phyloP scores from a whole-genome alignment of 2,888 invertebrate genomes.

The Pterostichus madidus region DNA sequence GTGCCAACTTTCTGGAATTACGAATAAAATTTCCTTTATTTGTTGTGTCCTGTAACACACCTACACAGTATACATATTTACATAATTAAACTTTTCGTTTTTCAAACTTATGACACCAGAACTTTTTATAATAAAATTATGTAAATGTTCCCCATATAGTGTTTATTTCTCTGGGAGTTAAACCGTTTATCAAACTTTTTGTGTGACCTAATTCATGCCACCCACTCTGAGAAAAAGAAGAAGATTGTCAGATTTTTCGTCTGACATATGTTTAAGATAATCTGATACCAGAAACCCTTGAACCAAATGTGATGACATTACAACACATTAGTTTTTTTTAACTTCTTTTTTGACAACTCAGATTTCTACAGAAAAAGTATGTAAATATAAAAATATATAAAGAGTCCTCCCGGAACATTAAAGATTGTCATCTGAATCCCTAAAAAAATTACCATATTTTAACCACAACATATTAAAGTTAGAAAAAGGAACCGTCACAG shows the following conservation, averaged over 20 bases:
- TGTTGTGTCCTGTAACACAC: neutral
- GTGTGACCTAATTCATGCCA: slow-evolving; percentile 36
- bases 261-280: slow-evolving; percentile 35
- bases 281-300: slow-evolving; percentile 32
- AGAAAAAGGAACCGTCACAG: neutral
- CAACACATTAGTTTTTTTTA: slow-evolving; percentile 41
- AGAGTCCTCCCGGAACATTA: neutral
- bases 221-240: slow-evolving; percentile 31
- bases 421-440: neutral
- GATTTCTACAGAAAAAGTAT: slow-evolving; percentile 4
- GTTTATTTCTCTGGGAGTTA: neutral
- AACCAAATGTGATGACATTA: slow-evolving; percentile 31
- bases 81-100: slow-evolving; percentile 2
- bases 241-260: slow-evolving; percentile 4
- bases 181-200: slow-evolving; percentile 40
- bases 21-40: neutral
- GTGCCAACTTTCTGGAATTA: slow-evolving; percentile 20
- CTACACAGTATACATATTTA: slow-evolving; percentile 1
- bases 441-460: neutral
- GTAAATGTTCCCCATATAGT: slow-evolving; percentile 3
- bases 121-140: neutral
- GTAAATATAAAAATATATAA: neutral
- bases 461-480: neutral
- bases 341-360: slow-evolving; percentile 22
- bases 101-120: neutral